Evolutionary conservation across 2,113 vertebrate species (phyloP).

Genomic region (Fulmarus glacialis): DNA sequence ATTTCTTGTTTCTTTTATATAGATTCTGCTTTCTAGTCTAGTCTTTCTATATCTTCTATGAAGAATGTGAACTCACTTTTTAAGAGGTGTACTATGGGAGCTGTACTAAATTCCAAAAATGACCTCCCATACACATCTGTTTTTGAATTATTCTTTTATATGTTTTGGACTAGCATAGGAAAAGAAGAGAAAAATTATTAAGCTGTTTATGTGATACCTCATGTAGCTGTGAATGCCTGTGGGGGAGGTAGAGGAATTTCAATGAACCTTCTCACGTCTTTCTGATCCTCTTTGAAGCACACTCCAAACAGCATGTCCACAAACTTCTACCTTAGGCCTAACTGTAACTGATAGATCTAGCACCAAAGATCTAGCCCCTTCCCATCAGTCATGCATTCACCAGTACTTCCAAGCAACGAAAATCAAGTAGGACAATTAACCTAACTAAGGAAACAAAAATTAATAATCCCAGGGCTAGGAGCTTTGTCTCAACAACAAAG

Average conservation of each 20-base stretch:
- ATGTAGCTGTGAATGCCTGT: background rate
- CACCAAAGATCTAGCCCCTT: background rate
- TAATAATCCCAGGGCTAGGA: background rate
- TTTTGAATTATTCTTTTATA: background rate
- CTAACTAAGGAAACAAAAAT: background rate
- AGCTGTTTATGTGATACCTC: background rate
- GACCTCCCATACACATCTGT: background rate
- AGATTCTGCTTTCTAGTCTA: background rate
- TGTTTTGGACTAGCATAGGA: background rate
- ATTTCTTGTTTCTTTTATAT: background rate
- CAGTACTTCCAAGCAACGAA: background rate
- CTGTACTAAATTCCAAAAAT: background rate
- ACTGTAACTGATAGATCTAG: background rate
- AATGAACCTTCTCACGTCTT: background rate
- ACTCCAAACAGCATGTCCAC: background rate
- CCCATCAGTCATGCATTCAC: background rate
- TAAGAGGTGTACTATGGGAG: background rate
- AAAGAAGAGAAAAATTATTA: background rate
- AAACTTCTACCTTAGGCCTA: background rate
- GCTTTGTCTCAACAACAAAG: background rate
- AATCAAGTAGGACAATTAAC: background rate
- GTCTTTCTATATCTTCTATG: background rate
- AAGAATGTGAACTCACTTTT: background rate
- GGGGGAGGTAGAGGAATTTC: background rate
- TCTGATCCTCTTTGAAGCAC: background rate